phyloP scores from a whole-genome alignment of 2,113 vertebrate genomes.

The Hiodon alosoides region DNA sequence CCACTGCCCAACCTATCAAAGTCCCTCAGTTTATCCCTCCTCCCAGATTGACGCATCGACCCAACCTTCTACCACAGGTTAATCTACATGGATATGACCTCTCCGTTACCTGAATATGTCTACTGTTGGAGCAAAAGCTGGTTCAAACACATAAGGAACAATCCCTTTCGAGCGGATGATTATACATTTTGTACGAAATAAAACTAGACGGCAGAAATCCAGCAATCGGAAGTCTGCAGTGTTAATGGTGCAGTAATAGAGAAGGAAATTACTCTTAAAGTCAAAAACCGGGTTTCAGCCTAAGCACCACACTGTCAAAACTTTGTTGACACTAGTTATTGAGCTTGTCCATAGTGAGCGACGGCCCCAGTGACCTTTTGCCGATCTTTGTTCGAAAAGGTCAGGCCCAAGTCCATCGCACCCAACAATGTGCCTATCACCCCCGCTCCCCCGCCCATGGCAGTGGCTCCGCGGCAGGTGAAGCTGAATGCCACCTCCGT shows the following conservation, averaged over 20 bases:
- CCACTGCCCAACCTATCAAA: slow-evolving; percentile 91
- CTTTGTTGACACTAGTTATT: not conserved
- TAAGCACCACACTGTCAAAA: no score
- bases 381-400: slow-evolving; percentile 55
- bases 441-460: slow-evolving; percentile 90
- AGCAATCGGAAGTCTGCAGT: no score
- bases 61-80: slow-evolving; percentile 95
- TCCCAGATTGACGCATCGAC: slow-evolving; percentile 95
- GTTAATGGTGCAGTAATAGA: no score
- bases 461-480: slow-evolving; percentile 93
- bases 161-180: no score
- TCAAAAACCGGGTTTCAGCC: no score
- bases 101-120: not conserved
- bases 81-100: slow-evolving; percentile 54
- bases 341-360: slow-evolving; percentile 11
- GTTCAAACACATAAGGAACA: no score
- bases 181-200: no score
- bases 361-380: slow-evolving; percentile 27
- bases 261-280: no score
- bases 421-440: slow-evolving; percentile 94
- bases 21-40: slow-evolving; percentile 99
- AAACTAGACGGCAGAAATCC: no score
- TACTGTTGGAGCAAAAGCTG: no score
- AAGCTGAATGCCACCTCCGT: slow-evolving; percentile 80
- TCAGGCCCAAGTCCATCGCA: slow-evolving; percentile 81